Conservation (phyloP, 2,113 vertebrate genomes). For the Harpagus bidentatus region DNA sequence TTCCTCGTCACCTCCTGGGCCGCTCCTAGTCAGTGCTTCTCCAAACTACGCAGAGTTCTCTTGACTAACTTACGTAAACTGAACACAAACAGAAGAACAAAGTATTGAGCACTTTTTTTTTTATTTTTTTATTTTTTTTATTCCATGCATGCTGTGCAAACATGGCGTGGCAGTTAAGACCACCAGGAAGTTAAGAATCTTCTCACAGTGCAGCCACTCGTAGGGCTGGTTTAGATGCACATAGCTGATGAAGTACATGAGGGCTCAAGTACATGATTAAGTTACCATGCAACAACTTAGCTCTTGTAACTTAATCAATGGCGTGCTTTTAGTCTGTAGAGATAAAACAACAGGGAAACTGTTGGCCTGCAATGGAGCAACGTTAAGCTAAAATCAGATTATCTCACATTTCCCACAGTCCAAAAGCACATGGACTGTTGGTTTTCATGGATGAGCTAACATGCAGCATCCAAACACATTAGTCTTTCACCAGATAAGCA, state of each 20-base stretch:
- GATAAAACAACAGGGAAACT: background rate
- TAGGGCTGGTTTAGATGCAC: background rate
- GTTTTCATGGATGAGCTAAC: background rate
- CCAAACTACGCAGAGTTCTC: background rate
- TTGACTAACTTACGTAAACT: background rate
- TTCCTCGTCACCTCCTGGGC: conserved; percentile 25
- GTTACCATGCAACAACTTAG: background rate
- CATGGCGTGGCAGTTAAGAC: background rate
- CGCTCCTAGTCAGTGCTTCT: background rate
- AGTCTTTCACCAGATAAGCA: background rate
- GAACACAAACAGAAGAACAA: conserved; percentile 54
- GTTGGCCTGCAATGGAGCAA: background rate
- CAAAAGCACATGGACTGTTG: background rate
- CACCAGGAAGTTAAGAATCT: background rate
- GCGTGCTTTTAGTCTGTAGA: background rate
- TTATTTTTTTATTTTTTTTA: background rate
- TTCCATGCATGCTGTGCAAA: conserved; percentile 18
- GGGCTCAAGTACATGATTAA: background rate
- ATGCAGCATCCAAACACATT: background rate
- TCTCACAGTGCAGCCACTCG: background rate
- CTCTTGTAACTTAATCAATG: background rate
- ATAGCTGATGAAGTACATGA: background rate
- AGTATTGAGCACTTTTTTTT: background rate
- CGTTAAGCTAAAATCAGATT: background rate
- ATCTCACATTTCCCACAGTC: background rate